Base-by-base conservation (phyloP, 2,797 vertebrate species). In the Rhinella marina region DNA sequence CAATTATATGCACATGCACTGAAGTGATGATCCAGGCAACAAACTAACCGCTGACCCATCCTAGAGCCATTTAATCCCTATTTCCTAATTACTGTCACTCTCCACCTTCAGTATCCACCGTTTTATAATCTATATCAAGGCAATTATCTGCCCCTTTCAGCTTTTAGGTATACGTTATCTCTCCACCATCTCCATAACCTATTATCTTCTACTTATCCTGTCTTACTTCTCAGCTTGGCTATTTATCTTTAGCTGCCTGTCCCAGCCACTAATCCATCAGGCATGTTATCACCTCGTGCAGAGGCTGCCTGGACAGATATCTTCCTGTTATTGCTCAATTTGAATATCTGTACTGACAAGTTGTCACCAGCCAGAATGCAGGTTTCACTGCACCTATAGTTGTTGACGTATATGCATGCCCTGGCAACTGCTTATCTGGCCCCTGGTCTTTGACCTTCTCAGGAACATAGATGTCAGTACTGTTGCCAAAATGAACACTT, bases 151-250 rank as follows among this genome's bases (percentile, higher is more conserved):
- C 19, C 50, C 29, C 77, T 59, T 72, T 57, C 77, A 81, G 66
- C 64, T 68, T 41, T 70, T 81, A 41, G 61, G 25, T 68, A 79
- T 17, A 1, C 0, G 27, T 16, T 81, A 86, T 86, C 85, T 12
- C 48, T 59, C 85, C 62, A 29, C 66, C 76, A 86, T 81, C 85
- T 29, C 52, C 61, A 29, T 29, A 27, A 29, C 77, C 85, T 70
- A 78, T 80, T 86, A 79, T 86, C 62, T 86, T 32, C 54, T 68
- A 25, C 73, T 86, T 86, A 86, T 78, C 50, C 76, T 86, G 62
- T 70, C 50, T 68, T 52, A 70, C 85, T 86, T 48, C 59, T 86
- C 61, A 21, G 27, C 64, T 27, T 21, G 29, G 62, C 85, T 77
- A 86, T 80, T 86, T 80, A 86, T 86, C 85, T 66, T 56, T 70